A percentile compares a stretch with the other conserved stretches of the same genome.
Evolutionary conservation across 2,113 vertebrate genomes (phyloP).

Genomic region (Labeo catla): DNA sequence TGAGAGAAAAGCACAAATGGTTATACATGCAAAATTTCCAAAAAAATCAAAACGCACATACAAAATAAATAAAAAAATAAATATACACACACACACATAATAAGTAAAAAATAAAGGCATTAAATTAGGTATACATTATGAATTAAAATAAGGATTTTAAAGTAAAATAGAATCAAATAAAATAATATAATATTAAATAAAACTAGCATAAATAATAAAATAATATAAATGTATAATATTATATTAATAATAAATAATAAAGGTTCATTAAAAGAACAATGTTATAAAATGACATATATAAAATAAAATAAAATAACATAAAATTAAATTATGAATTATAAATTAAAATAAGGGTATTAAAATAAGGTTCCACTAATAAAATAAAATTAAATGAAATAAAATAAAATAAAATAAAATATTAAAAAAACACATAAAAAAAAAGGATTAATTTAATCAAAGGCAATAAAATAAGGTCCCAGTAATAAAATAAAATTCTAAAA

Average conservation of each 20-base stretch:
- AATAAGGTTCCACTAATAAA: too few species aligned
- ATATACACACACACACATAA: background rate
- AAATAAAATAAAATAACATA: too few species aligned
- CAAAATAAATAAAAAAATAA: background rate
- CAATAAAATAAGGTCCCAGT: background rate
- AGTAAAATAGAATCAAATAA: too few species aligned
- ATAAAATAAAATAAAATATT: background rate
- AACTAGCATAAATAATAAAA: too few species aligned
- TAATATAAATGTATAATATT: too few species aligned
- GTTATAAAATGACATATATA: background rate
- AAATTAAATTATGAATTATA: too few species aligned
- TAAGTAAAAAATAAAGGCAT: background rate
- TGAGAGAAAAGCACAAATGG: conserved; percentile 56
- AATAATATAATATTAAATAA: too few species aligned
- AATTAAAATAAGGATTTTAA: background rate
- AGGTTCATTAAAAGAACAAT: background rate
- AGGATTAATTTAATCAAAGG: background rate
- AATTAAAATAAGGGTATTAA: background rate
- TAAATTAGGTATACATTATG: background rate
- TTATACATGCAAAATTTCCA: background rate
- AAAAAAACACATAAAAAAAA: too few species aligned
- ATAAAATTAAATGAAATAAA: background rate
- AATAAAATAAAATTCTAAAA: background rate
- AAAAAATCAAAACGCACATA: background rate
- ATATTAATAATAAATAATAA: too few species aligned